These are phyloP conservation scores for Serilophus lunatus DNA, from an alignment of 2,113 vertebrate species.

Conservation along the genomic window DNA sequence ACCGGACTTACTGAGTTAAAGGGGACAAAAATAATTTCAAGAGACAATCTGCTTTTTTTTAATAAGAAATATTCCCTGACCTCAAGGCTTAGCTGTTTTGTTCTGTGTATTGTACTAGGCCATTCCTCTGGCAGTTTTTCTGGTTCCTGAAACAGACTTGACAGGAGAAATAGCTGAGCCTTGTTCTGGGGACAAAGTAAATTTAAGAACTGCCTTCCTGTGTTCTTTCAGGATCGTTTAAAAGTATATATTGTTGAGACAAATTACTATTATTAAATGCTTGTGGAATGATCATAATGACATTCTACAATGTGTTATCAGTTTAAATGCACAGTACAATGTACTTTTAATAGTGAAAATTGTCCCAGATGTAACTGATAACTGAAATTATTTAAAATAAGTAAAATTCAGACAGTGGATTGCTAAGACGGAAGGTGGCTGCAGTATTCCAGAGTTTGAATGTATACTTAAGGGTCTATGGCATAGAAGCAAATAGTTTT, in stretches of 20 bases:
- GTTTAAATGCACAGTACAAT: neutral
- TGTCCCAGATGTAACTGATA: neutral
- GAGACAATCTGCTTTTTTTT: neutral
- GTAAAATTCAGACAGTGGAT: neutral
- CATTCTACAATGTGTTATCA: neutral
- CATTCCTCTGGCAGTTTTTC: neutral
- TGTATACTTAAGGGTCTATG: neutral
- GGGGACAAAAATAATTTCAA: neutral
- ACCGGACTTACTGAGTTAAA: neutral
- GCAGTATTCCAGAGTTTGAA: neutral
- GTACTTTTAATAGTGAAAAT: neutral
- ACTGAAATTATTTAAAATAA: neutral
- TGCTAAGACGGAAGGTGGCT: neutral
- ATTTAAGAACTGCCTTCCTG: neutral
- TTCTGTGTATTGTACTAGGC: neutral
- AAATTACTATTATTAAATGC: neutral
- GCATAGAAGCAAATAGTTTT: neutral
- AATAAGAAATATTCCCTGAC: neutral
- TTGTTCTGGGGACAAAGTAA: neutral
- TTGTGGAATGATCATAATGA: neutral
- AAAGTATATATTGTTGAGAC: neutral
- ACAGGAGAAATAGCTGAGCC: neutral
- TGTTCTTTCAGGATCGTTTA: constrained; percentile 1
- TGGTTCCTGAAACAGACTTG: neutral
- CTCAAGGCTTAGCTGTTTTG: neutral